Percentiles rank a stretch among this genome's conserved stretches.
Conservation (phyloP, 2,888 invertebrate genomes). For the Aproaerema taeniolella region DNA sequence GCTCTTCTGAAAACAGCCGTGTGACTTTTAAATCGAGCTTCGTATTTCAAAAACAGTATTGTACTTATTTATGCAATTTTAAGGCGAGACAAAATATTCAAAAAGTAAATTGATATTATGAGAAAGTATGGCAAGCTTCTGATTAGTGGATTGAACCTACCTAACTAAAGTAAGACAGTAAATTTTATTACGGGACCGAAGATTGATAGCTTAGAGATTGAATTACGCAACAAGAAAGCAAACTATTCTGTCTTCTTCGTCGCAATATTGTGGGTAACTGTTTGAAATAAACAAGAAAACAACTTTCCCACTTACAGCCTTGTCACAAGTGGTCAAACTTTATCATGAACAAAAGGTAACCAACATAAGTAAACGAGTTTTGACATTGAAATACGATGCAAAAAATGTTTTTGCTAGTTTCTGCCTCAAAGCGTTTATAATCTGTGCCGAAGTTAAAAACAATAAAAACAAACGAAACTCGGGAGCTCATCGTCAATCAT, state of each 20-base stretch:
- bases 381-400: conserved; percentile 34
- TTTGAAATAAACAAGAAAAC: conserved; percentile 12
- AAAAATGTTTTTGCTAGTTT: conserved; percentile 32
- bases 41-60: no score
- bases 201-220: background rate
- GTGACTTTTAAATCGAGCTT: no score
- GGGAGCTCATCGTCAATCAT: conserved; percentile 7
- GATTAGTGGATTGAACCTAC: background rate
- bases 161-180: background rate
- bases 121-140: no score
- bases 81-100: no score
- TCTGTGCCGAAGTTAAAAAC: conserved; percentile 20
- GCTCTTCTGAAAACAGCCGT: no score
- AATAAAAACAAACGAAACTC: conserved; percentile 18
- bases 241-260: background rate
- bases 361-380: conserved; percentile 28
- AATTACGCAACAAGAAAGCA: background rate
- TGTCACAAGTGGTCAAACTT: conserved; percentile 43
- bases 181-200: background rate
- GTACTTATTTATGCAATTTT: no score
- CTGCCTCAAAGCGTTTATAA: conserved; percentile 31
- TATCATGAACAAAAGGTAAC: conserved; percentile 45
- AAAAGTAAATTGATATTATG: no score
- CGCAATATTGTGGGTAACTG: background rate
- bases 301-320: conserved; percentile 47